These are phyloP conservation scores for Pontoporia blainvillei DNA, from an alignment of 2,113 vertebrate species.

Conservation along the genomic window DNA sequence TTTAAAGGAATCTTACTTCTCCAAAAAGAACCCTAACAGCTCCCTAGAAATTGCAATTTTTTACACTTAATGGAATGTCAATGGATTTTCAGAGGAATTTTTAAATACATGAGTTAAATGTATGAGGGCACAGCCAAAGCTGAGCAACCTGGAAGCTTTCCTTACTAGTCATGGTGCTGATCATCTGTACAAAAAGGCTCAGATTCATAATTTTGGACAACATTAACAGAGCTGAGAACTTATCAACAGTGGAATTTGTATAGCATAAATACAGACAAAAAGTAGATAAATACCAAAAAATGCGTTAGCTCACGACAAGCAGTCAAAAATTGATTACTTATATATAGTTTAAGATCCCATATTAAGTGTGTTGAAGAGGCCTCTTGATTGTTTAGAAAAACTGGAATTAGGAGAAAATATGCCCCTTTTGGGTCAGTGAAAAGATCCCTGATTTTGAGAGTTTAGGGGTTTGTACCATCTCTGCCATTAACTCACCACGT, in stretches of 20 bases:
- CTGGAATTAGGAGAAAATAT: neutral
- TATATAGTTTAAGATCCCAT: neutral
- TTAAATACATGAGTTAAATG: neutral
- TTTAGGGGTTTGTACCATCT: neutral
- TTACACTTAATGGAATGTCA: neutral
- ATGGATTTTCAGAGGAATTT: neutral
- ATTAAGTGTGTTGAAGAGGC: neutral
- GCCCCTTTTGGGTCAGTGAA: neutral
- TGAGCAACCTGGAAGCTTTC: neutral
- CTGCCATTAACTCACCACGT: neutral
- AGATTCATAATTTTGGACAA: neutral
- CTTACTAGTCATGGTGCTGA: neutral
- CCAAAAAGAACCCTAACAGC: neutral
- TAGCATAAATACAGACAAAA: neutral
- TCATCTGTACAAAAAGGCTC: neutral
- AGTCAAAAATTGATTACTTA: neutral
- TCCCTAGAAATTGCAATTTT: neutral
- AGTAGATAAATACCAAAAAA: neutral
- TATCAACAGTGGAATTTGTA: neutral
- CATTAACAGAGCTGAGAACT: neutral
- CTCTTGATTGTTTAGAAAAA: slow-evolving; percentile 1
- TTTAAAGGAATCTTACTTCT: slow-evolving; percentile 17
- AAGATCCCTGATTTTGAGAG: neutral
- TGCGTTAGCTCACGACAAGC: neutral
- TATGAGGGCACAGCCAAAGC: neutral